Evolutionary conservation across 1,140 invertebrate genomes (phyloP), one percentile per base, ranked within the genome.

Genomic region (Sarcophaga bullata): DNA sequence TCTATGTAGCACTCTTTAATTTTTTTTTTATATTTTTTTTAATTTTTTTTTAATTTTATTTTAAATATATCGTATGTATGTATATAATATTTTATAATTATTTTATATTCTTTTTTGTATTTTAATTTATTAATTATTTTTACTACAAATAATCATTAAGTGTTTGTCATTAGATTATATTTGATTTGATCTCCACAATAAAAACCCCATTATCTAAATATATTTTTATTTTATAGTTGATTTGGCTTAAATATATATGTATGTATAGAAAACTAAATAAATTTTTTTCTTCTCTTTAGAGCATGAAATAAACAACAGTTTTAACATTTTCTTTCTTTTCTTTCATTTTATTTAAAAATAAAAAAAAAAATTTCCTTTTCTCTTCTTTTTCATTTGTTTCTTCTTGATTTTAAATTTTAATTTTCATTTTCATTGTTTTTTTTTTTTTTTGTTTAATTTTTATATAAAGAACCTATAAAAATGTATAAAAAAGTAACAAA

Each of bases 1-100:
- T 88, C 84, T 84, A 85, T 82, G 84, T 85, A 85, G 84, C 83
- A 84, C 83, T 84, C 81, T 72, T 84, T 85, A 84, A 58, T 47
- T 75, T 9, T 82, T 62, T 83, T 82, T 82, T 83, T 13, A 4
- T 3, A 19, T 72, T 25, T 17, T 78, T 50, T 3, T 73, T 68
- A 3, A 19, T 68, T 68, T 68, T 68, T 58, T 58, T 2, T 37
- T 37, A 37, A 2, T 37, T 37, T 37, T 37, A 37, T 37, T 37
- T 37, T 37, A 37, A 37, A 37, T 37, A 37, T 37, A 37, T 37
- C 25, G 25, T 37, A 37, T 37, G 25, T 37, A 37, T 37, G 4
- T 37, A 37, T n/a, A n/a, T n/a, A 37, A 37, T 37, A 37, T 37
- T 37, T 37, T 37, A 37, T 37, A 37, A 37, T 37, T 37, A 37